These are phyloP conservation scores for Aphelocoma californica DNA, from an alignment of 2,797 vertebrate genomes.

Conservation along the genomic window DNA sequence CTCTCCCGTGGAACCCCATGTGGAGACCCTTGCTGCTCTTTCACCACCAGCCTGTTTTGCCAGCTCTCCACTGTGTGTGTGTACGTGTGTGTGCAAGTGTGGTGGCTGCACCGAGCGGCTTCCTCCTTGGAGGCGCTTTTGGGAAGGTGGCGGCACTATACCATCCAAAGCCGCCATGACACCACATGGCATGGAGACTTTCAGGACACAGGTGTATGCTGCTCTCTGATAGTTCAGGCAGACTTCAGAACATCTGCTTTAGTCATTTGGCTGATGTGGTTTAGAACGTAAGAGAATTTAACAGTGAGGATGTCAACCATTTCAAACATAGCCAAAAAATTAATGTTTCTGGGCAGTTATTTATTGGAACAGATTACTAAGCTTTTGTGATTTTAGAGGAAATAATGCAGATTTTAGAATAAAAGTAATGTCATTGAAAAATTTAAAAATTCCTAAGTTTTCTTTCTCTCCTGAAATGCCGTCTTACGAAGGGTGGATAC, in stretches of 20 bases:
- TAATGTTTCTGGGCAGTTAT: neutral
- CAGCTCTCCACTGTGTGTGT: too few species aligned
- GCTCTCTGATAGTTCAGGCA: neutral
- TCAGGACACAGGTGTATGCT: too few species aligned
- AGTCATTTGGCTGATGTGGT: neutral
- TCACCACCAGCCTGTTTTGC: too few species aligned
- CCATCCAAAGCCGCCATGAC: too few species aligned
- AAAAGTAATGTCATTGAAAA: neutral
- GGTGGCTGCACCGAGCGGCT: too few species aligned
- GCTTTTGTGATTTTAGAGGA: neutral
- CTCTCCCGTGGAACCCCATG: too few species aligned
- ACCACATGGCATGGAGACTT: neutral
- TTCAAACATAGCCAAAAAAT: neutral
- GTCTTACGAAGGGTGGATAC: neutral
- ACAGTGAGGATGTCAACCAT: too few species aligned
- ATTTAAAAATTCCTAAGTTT: neutral
- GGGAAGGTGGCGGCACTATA: too few species aligned
- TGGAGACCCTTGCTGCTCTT: too few species aligned
- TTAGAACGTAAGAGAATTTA: neutral
- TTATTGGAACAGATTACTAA: neutral
- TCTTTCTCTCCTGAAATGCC: neutral
- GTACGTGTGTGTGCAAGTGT: too few species aligned
- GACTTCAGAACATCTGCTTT: accelerated
- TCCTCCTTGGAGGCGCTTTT: too few species aligned
- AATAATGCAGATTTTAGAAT: neutral